Conservation (phyloP, 1,140 invertebrate species). For the Bradynema listronoti region DNA sequence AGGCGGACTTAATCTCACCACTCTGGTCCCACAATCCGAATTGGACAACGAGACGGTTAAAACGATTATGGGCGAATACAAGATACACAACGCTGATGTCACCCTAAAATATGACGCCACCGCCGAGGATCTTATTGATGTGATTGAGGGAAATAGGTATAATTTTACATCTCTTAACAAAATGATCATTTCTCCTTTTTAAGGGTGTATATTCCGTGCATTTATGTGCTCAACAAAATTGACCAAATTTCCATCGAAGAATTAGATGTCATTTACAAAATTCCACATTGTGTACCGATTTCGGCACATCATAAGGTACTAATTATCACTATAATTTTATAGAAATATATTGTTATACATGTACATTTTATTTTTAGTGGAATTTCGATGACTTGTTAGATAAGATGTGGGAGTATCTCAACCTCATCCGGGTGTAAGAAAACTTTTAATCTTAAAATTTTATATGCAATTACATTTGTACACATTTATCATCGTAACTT, state of each 20-base stretch:
- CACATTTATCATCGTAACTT: conserved; percentile 41
- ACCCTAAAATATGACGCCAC: conserved; percentile 88
- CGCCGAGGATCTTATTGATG: conserved; percentile 94
- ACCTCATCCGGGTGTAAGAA: conserved; percentile 82
- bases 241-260: conserved; percentile 74
- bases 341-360: no score
- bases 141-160: conserved; percentile 92
- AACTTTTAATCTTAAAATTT: neutral
- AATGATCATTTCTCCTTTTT: conserved; percentile 57
- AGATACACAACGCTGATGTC: conserved; percentile 96
- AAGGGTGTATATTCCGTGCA: conserved; percentile 86
- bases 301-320: conserved; percentile 99
- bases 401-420: conserved; percentile 97
- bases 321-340: no score
- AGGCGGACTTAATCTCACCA: conserved; percentile 85
- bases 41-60: conserved; percentile 89
- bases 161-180: conserved; percentile 57
- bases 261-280: conserved; percentile 95
- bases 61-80: conserved; percentile 91
- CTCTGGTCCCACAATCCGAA: conserved; percentile 79
- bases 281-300: conserved; percentile 97
- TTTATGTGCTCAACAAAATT: conserved; percentile 98
- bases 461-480: conserved; percentile 10
- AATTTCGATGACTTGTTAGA: conserved; percentile 98
- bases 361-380: no score